These are phyloP conservation scores for Ophion ventricosus DNA, from an alignment of 2,888 invertebrate genomes.

Conservation along the genomic window DNA sequence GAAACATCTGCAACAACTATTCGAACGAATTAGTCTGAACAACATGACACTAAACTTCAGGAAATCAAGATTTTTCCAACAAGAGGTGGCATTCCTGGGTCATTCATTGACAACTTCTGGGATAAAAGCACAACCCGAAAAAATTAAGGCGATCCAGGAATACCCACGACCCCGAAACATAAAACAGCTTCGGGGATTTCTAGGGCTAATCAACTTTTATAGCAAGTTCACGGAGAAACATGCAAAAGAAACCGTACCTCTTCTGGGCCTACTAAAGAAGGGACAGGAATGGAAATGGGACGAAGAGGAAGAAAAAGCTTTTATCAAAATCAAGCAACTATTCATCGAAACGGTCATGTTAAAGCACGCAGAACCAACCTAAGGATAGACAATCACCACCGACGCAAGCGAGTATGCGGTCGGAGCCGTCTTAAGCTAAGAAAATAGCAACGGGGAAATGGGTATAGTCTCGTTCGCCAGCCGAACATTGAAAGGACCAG, in stretches of 20 bases:
- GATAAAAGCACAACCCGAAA: constrained; percentile 66
- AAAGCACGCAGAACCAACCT: too few relatives aligned
- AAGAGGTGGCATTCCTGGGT: constrained; percentile 68
- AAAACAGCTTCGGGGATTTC: not conserved
- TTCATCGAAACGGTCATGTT: too few relatives aligned
- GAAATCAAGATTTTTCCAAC: constrained; percentile 68
- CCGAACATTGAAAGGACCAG: too few relatives aligned
- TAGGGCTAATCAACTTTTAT: not conserved
- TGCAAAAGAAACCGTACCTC: not conserved
- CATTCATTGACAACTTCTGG: constrained; percentile 66
- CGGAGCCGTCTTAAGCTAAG: not conserved
- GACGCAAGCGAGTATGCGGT: constrained; percentile 7
- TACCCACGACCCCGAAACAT: not conserved
- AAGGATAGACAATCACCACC: not conserved
- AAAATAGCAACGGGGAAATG: too few relatives aligned
- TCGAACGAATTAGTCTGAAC: constrained; percentile 48
- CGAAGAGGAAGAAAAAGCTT: too few relatives aligned
- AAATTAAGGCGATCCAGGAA: constrained; percentile 38
- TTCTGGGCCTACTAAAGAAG: too few relatives aligned
- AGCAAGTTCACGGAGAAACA: not conserved
- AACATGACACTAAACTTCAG: constrained; percentile 66
- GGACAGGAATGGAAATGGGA: too few relatives aligned
- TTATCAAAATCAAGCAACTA: too few relatives aligned
- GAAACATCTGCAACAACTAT: constrained; percentile 57
- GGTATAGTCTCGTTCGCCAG: too few relatives aligned